A percentile compares a stretch with the other conserved stretches of the same genome.
phyloP scores from a whole-genome alignment of 2,113 vertebrate genomes.

The Brachionichthys hirsutus region DNA sequence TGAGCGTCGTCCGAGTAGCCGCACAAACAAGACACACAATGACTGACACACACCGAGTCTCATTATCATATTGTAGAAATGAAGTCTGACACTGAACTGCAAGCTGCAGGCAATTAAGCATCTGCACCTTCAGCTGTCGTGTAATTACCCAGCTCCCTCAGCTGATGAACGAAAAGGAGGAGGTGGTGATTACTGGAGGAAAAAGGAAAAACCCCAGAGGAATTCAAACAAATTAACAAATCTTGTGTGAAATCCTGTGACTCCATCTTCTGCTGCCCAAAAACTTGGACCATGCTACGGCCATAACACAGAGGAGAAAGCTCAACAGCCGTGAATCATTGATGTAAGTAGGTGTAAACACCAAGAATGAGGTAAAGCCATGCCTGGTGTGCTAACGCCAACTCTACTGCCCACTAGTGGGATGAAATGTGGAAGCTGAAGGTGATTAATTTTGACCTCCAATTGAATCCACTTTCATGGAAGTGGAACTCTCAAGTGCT shows the following conservation, averaged over 20 bases:
- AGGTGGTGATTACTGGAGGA: conserved; percentile 34
- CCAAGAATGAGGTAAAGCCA: background rate
- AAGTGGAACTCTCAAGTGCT: background rate
- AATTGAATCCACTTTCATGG: background rate
- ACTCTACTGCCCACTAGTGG: conserved; percentile 70
- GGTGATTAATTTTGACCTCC: background rate
- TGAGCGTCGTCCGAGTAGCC: conserved; percentile 3
- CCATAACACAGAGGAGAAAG: conserved; percentile 18
- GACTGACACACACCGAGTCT: conserved; percentile 10
- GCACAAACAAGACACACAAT: conserved; percentile 10
- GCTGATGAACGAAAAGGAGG: conserved; percentile 42
- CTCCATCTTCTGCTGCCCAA: conserved; percentile 26
- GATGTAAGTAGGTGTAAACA: conserved; percentile 11
- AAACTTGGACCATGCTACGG: conserved; percentile 6
- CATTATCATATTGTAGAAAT: conserved; percentile 6
- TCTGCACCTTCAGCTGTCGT: conserved; percentile 55
- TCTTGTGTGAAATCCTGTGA: conserved; percentile 30
- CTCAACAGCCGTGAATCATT: conserved; percentile 21
- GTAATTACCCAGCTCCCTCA: conserved; percentile 39
- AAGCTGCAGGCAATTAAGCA: conserved; percentile 32
- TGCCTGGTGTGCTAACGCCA: conserved; percentile 2
- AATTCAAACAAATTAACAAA: conserved; percentile 53
- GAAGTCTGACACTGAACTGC: conserved; percentile 4
- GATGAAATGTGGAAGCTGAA: conserved; percentile 12
- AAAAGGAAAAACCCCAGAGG: conserved; percentile 27